phyloP scores from a whole-genome alignment of 2,888 invertebrate species.

The Petrolisthes cinctipes region DNA sequence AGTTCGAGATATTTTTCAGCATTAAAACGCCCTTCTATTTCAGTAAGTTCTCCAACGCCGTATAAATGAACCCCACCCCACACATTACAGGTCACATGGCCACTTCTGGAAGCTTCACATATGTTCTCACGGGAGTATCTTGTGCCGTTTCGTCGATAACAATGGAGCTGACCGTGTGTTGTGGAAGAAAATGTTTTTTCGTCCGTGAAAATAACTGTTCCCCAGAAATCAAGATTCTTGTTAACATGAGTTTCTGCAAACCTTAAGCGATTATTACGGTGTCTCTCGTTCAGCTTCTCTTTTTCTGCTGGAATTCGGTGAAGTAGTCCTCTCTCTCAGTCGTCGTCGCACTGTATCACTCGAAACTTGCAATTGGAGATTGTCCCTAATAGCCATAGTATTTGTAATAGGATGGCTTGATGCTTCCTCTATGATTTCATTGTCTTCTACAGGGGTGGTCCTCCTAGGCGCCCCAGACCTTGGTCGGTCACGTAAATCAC shows the following conservation, averaged over 20 bases:
- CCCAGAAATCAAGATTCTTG: conserved; percentile 13
- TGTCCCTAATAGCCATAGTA: background rate
- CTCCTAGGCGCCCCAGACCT: background rate
- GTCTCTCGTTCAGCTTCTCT: conserved; percentile 12
- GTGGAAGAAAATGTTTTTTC: conserved; percentile 10
- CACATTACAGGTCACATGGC: background rate
- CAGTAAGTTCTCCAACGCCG: background rate
- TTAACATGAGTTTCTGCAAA: background rate
- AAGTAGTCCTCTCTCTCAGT: background rate
- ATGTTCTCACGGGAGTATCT: background rate
- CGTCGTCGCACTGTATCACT: background rate
- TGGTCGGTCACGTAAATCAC: conserved; percentile 1
- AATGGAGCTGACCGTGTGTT: conserved; percentile 2
- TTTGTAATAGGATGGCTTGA: conserved; percentile 1
- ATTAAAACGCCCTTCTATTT: conserved; percentile 3
- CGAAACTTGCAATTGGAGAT: conserved; percentile 4
- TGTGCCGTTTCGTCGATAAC: conserved; percentile 3
- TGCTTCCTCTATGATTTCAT: background rate
- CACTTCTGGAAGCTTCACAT: conserved; percentile 3
- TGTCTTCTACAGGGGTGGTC: background rate
- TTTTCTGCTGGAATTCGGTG: conserved; percentile 13
- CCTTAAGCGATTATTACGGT: background rate
- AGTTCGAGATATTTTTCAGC: conserved; percentile 13
- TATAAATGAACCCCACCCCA: conserved; percentile 10
- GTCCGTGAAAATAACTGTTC: background rate